Conservation (phyloP, 2,113 vertebrate genomes). For the Ardeotis arabs region DNA sequence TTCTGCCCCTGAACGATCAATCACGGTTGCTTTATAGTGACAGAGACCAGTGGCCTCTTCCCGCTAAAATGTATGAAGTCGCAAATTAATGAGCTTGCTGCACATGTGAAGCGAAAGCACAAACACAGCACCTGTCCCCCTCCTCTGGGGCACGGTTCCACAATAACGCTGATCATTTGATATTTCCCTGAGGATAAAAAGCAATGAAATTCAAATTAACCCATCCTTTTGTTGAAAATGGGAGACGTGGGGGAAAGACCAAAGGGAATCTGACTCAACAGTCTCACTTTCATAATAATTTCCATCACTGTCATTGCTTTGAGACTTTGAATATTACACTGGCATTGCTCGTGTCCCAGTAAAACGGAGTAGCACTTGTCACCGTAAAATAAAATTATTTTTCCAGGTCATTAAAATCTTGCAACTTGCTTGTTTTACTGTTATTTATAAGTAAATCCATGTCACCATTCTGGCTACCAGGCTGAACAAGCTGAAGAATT, state of each 20-base stretch:
- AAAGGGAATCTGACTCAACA: neutral
- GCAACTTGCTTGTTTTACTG: neutral
- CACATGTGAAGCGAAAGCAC: neutral
- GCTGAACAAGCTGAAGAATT: neutral
- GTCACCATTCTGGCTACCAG: fast-evolving
- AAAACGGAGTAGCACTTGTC: neutral
- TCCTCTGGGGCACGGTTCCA: neutral
- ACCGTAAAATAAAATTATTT: neutral
- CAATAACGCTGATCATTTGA: neutral
- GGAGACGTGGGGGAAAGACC: neutral
- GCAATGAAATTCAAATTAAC: slow-evolving; percentile 56
- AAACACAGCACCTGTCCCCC: neutral
- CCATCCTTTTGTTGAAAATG: neutral
- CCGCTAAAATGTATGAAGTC: neutral
- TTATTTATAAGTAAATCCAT: neutral
- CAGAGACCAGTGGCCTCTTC: neutral
- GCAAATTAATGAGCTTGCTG: neutral
- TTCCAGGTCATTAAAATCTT: neutral
- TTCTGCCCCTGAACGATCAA: slow-evolving; percentile 15
- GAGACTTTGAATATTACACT: neutral
- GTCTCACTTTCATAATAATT: neutral
- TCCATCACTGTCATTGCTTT: neutral
- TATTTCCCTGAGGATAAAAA: slow-evolving; percentile 38
- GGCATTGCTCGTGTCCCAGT: neutral
- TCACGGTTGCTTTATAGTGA: neutral